Evolutionary conservation across 2,888 invertebrate species (phyloP), one percentile per base, ranked within the genome.

Genomic region (Dicyrtomina minuta): DNA sequence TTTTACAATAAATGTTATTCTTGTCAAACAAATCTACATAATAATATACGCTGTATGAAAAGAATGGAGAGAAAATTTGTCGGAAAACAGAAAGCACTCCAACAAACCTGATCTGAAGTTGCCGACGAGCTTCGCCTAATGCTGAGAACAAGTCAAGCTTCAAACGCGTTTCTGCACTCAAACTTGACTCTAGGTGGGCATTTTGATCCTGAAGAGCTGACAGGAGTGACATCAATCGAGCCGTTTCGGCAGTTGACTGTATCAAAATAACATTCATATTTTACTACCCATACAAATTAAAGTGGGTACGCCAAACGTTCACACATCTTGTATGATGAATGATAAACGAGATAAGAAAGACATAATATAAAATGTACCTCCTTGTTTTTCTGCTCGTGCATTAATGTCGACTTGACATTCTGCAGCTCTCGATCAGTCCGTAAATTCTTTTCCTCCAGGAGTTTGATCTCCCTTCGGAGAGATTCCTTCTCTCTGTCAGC

Each of bases 101-200:
- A 26, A 22, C 53, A 12, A 58, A 76, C 78, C 77, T 71, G 60
- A 78, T 78, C 55, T 75, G 73, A 56, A 95, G 85, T 82, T 92
- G 91, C 68, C 95, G 86, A 83, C 95, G 95, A 76, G 93, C 95
- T 82, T 95, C 96, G 44, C 96, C 96, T 65, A 98, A 88, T 75
- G 97, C 97, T 75, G 95, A 93, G 84, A 98, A 96, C 80, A 99
- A 88, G 85, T 99, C 98, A 80, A 97, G 88, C 85, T 99, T 99
- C 83, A 98, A 91, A 80, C 96, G 88, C 78, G 96, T 99, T 86
- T 99, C 98, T 59, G 96, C 93, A 74, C 93, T 94, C 78, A 99
- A 87, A 80, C 93, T 92, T 81, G 91, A 91, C 84, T 98, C 96
- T 79, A 98, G 86, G 81, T 95, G 94, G 79, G 88, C 83, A 81